Conservation (phyloP, 2,888 invertebrate genomes). For the Acleris literana region DNA sequence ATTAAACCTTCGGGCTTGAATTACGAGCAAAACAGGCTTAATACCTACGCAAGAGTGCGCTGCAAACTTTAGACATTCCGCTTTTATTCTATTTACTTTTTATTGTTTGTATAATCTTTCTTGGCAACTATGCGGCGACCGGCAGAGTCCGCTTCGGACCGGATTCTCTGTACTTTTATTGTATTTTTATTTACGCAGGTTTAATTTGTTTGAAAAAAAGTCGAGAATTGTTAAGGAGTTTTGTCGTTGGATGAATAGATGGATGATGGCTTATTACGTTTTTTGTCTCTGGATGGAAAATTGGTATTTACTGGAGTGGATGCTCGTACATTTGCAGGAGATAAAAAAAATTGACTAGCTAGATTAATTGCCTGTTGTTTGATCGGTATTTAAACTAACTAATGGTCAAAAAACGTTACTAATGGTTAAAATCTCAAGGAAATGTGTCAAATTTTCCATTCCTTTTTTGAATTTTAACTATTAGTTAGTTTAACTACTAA, state of each 20-base stretch:
- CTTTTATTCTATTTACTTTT: constrained; percentile 42
- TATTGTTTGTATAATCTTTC: constrained; percentile 44
- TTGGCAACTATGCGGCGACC: constrained; percentile 35
- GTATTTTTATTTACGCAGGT: constrained; percentile 7
- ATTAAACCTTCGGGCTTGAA: constrained; percentile 30
- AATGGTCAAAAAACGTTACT: too few species aligned
- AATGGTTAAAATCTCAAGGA: too few species aligned
- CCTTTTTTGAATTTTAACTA: too few species aligned
- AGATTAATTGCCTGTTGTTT: too few species aligned
- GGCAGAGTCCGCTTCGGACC: constrained; percentile 16
- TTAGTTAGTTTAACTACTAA: too few species aligned
- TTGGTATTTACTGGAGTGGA: too few species aligned
- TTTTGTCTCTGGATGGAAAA: too few species aligned
- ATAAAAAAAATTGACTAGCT: too few species aligned
- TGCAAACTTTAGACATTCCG: constrained; percentile 28
- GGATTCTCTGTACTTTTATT: constrained; percentile 16
- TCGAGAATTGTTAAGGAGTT: constrained; percentile 8
- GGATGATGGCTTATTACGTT: not conserved
- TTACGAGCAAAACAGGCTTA: constrained; percentile 12
- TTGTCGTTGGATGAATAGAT: not conserved
- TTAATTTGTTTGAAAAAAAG: constrained; percentile 16
- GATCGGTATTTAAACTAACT: too few species aligned
- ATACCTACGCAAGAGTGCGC: constrained; percentile 11
- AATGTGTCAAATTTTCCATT: too few species aligned
- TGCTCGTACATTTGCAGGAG: too few species aligned